phyloP scores from a whole-genome alignment of 2,113 vertebrate species.

The Dryoscopus gambensis region DNA sequence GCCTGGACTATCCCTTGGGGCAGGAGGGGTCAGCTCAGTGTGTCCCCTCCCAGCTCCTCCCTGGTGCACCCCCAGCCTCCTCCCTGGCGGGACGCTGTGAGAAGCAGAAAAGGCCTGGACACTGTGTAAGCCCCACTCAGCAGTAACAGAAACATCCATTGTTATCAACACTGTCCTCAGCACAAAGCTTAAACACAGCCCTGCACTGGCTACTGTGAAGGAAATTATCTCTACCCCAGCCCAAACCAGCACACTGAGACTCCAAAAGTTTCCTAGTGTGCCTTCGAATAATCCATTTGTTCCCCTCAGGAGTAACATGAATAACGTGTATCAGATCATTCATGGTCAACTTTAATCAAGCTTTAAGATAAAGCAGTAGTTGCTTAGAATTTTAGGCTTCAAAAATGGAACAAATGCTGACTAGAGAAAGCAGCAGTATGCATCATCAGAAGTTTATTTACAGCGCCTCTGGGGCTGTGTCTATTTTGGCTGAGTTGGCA shows the following conservation, averaged over 20 bases:
- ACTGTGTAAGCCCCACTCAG: background rate
- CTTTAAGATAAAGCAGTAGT: background rate
- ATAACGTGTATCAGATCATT: background rate
- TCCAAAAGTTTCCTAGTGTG: background rate
- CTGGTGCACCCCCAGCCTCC: background rate
- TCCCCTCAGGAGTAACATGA: background rate
- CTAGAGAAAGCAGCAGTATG: background rate
- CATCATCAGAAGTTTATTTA: background rate
- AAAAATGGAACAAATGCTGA: background rate
- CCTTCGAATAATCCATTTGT: background rate
- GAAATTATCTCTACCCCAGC: background rate
- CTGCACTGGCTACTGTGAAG: no score
- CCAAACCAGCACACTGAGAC: background rate
- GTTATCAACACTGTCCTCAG: background rate
- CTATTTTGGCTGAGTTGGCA: background rate
- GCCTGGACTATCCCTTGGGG: background rate
- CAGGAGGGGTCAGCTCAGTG: background rate
- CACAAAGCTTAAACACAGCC: background rate
- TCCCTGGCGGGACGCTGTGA: accelerated
- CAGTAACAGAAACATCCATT: background rate
- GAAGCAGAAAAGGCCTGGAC: background rate
- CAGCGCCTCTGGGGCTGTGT: background rate
- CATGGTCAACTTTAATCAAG: background rate
- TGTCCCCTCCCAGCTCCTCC: background rate
- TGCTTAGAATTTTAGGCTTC: background rate